Evolutionary conservation across 2,888 invertebrate genomes (phyloP).

Genomic region (Stictocephala bisonia): DNA sequence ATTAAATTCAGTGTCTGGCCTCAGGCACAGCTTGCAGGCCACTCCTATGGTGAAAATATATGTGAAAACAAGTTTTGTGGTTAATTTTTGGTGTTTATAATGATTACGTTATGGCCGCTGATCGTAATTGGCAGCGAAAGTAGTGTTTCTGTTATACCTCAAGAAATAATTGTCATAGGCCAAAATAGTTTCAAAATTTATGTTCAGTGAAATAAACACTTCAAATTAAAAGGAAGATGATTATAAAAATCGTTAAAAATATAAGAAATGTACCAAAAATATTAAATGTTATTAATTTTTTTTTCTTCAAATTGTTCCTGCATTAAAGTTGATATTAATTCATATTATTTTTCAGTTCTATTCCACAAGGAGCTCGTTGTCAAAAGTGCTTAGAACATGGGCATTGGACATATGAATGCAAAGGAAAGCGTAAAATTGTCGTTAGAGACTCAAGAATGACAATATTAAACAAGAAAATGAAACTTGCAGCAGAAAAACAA

Average conservation of each 20-base stretch:
- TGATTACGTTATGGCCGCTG: too few species aligned
- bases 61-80: too few species aligned
- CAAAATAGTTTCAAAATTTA: too few species aligned
- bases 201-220: background rate
- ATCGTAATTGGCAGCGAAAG: too few species aligned
- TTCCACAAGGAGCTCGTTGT: conserved; percentile 84
- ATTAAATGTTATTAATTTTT: too few species aligned
- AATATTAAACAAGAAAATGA: conserved; percentile 77
- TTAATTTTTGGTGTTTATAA: too few species aligned
- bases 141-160: too few species aligned
- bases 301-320: background rate
- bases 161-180: too few species aligned
- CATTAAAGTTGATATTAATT: background rate
- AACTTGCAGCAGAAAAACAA: conserved; percentile 58
- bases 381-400: conserved; percentile 94
- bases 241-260: background rate
- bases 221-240: background rate
- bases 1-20: too few species aligned
- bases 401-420: conserved; percentile 96
- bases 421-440: conserved; percentile 87
- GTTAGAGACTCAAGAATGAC: conserved; percentile 87
- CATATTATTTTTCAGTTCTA: conserved; percentile 61
- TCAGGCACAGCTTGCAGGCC: too few species aligned
- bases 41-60: too few species aligned
- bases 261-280: background rate